Evolutionary conservation across 1,140 invertebrate genomes (phyloP).

Genomic region (Meloidogyne exigua): DNA sequence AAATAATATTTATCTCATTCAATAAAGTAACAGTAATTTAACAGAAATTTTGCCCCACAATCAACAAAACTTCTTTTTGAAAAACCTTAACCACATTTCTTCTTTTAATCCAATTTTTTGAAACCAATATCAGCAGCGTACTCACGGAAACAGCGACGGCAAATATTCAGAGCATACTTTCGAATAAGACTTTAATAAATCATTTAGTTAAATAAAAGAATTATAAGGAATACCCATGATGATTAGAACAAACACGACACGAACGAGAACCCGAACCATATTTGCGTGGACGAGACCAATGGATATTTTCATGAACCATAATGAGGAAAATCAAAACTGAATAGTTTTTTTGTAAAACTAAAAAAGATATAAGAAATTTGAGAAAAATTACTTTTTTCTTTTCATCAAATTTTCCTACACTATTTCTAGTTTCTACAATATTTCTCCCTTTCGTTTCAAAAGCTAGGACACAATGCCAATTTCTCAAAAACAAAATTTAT

Average conservation of each 20-base stretch:
- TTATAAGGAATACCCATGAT: conserved; percentile 71
- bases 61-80: too few relatives aligned
- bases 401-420: too few relatives aligned
- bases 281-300: conserved; percentile 92
- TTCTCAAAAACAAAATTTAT: too few relatives aligned
- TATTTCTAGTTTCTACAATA: too few relatives aligned
- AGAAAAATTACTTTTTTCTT: too few relatives aligned
- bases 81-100: not conserved
- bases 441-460: too few relatives aligned
- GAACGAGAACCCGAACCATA: conserved; percentile 91
- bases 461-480: too few relatives aligned
- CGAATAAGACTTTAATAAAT: conserved; percentile 76
- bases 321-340: not conserved
- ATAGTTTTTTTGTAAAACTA: not conserved
- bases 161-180: conserved; percentile 95
- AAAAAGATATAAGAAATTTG: too few relatives aligned
- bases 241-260: conserved; percentile 92
- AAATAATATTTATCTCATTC: conserved; percentile 7
- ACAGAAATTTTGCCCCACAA: too few relatives aligned
- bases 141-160: conserved; percentile 97
- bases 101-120: conserved; percentile 77
- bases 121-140: conserved; percentile 98
- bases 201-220: not conserved
- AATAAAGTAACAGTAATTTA: not conserved
- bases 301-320: conserved; percentile 95